phyloP scores from a whole-genome alignment of 2,797 vertebrate genomes.

The Argentina silus region DNA sequence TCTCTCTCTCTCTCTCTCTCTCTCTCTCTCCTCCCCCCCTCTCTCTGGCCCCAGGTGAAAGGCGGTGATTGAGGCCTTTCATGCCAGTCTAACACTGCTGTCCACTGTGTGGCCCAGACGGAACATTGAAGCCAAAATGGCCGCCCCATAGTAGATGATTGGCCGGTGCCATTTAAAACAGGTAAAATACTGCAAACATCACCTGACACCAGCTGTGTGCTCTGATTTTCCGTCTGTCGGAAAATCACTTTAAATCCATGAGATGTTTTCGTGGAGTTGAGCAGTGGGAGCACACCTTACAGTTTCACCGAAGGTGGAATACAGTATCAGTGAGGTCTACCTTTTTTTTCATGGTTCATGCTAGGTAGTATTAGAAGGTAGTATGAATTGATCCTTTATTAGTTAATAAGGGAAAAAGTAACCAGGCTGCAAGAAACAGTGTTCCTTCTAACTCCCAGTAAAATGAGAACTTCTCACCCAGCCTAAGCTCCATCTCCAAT shows the following conservation, averaged over 20 bases:
- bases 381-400: background rate
- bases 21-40: background rate
- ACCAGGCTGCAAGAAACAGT: background rate
- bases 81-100: slow-evolving; percentile 13
- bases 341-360: background rate
- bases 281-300: background rate
- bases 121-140: slow-evolving; percentile 5
- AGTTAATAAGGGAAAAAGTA: background rate
- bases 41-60: slow-evolving; percentile 12
- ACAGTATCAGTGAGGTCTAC: background rate
- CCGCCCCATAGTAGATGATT: slow-evolving; percentile 11
- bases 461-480: background rate
- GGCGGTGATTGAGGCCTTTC: slow-evolving; percentile 23
- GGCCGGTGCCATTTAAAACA: slow-evolving; percentile 9
- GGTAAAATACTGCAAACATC: slow-evolving; percentile 7
- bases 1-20: slow-evolving; percentile 8
- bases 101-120: slow-evolving; percentile 24
- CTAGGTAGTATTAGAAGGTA: background rate
- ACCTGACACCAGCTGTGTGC: slow-evolving; percentile 2
- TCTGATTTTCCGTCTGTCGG: background rate
- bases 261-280: background rate
- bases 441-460: background rate
- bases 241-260: background rate
- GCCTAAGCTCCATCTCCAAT: background rate
- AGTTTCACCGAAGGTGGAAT: background rate